Conservation (phyloP, 2,113 vertebrate genomes). For the Python bivittatus region DNA sequence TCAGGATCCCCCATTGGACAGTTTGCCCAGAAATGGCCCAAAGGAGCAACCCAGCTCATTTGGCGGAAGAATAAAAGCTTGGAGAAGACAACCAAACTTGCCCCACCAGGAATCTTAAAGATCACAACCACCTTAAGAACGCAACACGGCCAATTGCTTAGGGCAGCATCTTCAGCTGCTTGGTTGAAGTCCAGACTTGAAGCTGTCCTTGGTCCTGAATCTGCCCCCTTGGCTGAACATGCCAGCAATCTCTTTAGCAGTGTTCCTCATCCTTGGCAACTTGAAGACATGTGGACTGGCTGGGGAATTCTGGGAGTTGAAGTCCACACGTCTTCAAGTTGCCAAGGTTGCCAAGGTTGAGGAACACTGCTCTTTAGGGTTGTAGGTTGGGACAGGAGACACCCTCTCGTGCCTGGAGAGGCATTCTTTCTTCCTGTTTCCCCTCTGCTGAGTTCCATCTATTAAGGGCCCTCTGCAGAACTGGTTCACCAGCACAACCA, state of each 20-base stretch:
- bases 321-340: no score
- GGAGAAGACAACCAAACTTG: background rate
- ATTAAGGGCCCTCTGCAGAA: background rate
- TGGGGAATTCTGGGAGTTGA: no score
- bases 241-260: no score
- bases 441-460: background rate
- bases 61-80: background rate
- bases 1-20: background rate
- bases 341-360: no score
- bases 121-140: background rate
- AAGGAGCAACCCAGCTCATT: background rate
- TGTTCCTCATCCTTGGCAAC: no score
- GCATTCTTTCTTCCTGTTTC: background rate
- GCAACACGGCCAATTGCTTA: background rate
- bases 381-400: background rate
- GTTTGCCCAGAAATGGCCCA: no score
- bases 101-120: background rate
- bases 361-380: no score
- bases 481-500: background rate
- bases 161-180: background rate
- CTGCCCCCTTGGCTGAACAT: background rate
- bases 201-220: background rate
- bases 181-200: background rate
- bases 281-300: no score
- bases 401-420: background rate